Evolutionary conservation across 1,140 invertebrate species (phyloP).

Genomic region (Ceratosolen solmsi): DNA sequence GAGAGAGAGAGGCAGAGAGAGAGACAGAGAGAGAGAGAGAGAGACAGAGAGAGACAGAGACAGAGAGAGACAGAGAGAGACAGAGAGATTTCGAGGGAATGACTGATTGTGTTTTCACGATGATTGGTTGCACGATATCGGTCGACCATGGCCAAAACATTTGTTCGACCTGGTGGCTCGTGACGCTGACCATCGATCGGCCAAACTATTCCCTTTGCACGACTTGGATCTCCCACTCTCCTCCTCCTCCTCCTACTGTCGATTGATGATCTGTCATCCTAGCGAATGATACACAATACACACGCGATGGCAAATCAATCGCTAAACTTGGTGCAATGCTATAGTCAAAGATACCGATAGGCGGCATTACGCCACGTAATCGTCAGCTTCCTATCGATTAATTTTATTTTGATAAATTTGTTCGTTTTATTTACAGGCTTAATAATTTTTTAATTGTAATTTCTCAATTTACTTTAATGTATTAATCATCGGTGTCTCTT

Average conservation of each 20-base stretch:
- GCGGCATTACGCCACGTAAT: no score
- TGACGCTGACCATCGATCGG: conserved; percentile 71
- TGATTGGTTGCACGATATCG: conserved; percentile 65
- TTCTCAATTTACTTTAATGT: no score
- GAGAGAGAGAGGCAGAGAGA: conserved; percentile 46
- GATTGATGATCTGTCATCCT: conserved; percentile 66
- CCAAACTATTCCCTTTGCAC: conserved; percentile 50
- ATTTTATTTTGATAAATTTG: no score
- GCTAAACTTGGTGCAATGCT: conserved; percentile 8
- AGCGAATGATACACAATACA: conserved; percentile 56
- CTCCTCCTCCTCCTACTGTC: conserved; percentile 35
- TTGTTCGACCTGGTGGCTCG: conserved; percentile 68
- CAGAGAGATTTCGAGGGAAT: conserved; percentile 54
- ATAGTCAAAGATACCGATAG: no score
- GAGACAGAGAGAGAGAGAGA: conserved; percentile 58
- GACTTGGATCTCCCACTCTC: conserved; percentile 17
- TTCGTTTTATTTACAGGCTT: no score
- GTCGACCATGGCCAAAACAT: conserved; percentile 63
- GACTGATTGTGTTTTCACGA: conserved; percentile 66
- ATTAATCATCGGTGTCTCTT: no score
- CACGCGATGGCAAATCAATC: conserved; percentile 60
- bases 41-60: background rate
- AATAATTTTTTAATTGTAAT: no score
- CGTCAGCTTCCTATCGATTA: no score
- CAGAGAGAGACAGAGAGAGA: background rate